Conservation (phyloP, 2,888 invertebrate species). For the Alentia gelatinosa region DNA sequence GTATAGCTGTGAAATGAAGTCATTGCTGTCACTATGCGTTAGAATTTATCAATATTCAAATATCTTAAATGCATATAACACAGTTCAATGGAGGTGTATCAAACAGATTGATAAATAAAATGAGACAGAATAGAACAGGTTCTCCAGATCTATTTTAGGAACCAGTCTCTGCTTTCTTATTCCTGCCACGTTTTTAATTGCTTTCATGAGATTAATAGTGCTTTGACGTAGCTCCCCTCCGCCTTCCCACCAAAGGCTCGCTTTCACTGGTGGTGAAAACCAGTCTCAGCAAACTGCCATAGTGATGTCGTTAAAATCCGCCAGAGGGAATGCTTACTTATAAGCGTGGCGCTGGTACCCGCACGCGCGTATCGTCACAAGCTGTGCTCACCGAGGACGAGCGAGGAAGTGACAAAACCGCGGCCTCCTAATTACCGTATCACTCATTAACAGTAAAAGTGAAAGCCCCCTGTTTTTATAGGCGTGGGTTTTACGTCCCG, state of each 20-base stretch:
- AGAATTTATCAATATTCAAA: no score
- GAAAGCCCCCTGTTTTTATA: background rate
- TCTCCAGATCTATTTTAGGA: background rate
- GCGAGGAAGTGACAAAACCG: background rate
- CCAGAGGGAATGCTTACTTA: background rate
- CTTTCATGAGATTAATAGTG: slow-evolving; percentile 22
- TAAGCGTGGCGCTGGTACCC: background rate
- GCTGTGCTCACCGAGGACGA: background rate
- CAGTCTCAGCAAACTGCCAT: background rate
- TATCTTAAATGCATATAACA: no score
- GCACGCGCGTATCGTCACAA: background rate
- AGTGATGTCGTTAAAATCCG: background rate
- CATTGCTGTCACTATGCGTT: no score
- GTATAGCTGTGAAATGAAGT: no score
- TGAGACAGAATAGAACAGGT: no score
- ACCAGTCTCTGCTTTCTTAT: background rate
- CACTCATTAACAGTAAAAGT: background rate
- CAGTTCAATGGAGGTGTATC: no score
- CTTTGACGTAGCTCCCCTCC: background rate
- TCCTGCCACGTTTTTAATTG: background rate
- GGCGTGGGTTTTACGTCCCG: background rate
- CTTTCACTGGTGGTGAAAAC: background rate
- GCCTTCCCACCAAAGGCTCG: background rate
- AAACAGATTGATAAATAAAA: no score
- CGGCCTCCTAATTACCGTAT: slow-evolving; percentile 3